Percentiles rank a stretch among this genome's conserved stretches.
Evolutionary conservation across 2,113 vertebrate genomes (phyloP).

Genomic region (Stegostoma tigrinum): DNA sequence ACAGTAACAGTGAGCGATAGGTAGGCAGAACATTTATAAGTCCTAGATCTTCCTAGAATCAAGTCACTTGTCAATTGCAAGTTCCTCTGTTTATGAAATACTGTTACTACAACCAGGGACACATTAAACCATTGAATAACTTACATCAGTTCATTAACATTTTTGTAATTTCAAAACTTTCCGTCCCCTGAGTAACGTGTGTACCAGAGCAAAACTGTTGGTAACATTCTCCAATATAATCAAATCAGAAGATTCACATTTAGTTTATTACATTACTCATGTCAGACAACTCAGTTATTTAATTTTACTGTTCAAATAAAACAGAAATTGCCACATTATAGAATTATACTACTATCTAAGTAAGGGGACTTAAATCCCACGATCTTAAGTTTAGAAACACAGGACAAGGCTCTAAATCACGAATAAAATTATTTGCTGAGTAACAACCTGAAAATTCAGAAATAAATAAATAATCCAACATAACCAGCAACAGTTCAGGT

Average conservation of each 20-base stretch:
- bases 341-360: slow-evolving; percentile 6
- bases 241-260: not conserved
- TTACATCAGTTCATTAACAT: not conserved
- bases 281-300: slow-evolving; percentile 3
- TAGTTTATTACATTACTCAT: not conserved
- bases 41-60: not conserved
- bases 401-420: not conserved
- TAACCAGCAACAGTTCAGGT: slow-evolving; percentile 1
- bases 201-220: not conserved
- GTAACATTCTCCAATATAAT: slow-evolving; percentile 25
- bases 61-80: not conserved
- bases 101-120: not conserved
- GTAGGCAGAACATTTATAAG: not conserved
- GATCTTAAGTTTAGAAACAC: not conserved
- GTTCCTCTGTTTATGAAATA: not conserved
- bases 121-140: not conserved
- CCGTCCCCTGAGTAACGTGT: not conserved
- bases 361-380: slow-evolving; percentile 9
- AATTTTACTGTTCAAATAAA: not conserved
- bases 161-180: not conserved
- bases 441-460: not conserved
- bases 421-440: not conserved
- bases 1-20: not conserved
- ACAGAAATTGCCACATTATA: not conserved
- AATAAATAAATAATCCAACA: not conserved